Percentiles rank a stretch among this genome's conserved stretches.
These are phyloP conservation scores for Lasioglossum malachurum DNA, from an alignment of 2,888 invertebrate genomes.

Conservation along the genomic window DNA sequence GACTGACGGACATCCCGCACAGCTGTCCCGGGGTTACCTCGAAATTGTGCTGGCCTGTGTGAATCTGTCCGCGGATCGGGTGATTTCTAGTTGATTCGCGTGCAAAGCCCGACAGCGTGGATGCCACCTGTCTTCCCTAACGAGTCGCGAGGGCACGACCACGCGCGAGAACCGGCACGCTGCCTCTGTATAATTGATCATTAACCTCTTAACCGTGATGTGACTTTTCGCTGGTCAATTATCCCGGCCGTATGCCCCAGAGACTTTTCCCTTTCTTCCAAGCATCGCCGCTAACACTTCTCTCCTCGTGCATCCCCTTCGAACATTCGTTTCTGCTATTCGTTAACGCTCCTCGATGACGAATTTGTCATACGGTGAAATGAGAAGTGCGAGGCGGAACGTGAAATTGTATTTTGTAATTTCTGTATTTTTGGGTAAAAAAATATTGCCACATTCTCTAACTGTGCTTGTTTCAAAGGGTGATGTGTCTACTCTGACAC, in stretches of 20 bases:
- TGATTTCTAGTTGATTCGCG: constrained; percentile 66
- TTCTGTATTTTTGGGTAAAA: no score
- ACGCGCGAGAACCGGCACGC: constrained; percentile 20
- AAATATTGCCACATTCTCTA: no score
- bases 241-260: background rate
- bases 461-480: no score
- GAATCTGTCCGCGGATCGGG: constrained; percentile 73
- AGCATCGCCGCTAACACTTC: background rate
- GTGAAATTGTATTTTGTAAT: no score
- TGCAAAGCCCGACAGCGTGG: constrained; percentile 62
- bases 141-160: constrained; percentile 46
- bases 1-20: constrained; percentile 66
- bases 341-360: background rate
- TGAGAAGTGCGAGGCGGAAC: no score
- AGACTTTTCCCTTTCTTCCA: background rate
- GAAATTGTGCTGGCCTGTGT: constrained; percentile 78
- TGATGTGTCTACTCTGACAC: no score
- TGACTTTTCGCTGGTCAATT: constrained; percentile 39
- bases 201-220: constrained; percentile 35
- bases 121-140: constrained; percentile 70
- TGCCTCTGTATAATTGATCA: constrained; percentile 43
- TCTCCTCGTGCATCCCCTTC: background rate
- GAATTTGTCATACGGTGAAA: background rate
- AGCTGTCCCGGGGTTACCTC: constrained; percentile 72
- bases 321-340: background rate